phyloP scores from a whole-genome alignment of 2,113 vertebrate species.

The Elephantulus edwardii region DNA sequence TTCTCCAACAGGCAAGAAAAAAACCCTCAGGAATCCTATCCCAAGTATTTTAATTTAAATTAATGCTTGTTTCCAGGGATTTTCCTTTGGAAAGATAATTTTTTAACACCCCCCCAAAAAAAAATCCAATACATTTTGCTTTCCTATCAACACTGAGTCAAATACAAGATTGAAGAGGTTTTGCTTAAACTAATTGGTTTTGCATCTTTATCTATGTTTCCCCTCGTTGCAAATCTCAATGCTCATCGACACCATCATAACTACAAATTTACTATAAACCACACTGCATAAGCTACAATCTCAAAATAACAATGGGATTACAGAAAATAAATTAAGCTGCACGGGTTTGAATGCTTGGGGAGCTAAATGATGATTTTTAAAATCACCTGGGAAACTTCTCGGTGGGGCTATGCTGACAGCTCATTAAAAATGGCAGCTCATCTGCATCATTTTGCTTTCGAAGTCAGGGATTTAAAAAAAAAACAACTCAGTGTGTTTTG shows the following conservation, averaged over 20 bases:
- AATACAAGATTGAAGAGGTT: neutral
- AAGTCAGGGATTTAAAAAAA: neutral
- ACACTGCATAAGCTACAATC: neutral
- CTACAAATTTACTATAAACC: neutral
- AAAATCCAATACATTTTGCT: neutral
- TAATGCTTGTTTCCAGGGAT: neutral
- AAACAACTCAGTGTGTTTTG: neutral
- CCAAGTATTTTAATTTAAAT: neutral
- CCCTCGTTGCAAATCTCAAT: neutral
- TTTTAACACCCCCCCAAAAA: neutral
- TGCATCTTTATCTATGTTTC: neutral
- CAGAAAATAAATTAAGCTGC: neutral
- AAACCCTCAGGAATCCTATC: neutral
- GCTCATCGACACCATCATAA: neutral
- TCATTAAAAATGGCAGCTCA: neutral
- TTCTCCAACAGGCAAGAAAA: constrained; percentile 12
- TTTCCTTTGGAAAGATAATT: neutral
- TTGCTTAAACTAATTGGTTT: neutral
- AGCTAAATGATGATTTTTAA: neutral
- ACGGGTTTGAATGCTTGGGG: neutral
- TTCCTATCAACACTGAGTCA: neutral
- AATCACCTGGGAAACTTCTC: neutral
- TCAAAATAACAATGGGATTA: neutral
- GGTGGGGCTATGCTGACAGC: neutral
- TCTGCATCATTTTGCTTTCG: neutral